These are phyloP conservation scores for Mamestra brassicae DNA, from an alignment of 2,888 invertebrate genomes.

Conservation along the genomic window DNA sequence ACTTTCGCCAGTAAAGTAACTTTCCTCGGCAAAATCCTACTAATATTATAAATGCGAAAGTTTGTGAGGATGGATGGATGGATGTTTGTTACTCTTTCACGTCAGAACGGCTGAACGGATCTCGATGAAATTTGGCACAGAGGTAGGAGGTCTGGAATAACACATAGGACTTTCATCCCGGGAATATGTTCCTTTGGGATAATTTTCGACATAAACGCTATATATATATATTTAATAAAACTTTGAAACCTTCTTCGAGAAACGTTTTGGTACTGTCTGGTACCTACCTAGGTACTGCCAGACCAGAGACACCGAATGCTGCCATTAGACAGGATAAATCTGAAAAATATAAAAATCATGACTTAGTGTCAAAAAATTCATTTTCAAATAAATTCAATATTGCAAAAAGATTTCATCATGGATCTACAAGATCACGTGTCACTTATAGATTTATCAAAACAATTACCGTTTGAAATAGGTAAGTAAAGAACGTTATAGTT, in stretches of 20 bases:
- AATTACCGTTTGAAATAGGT: conserved; percentile 86
- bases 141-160: too few relatives aligned
- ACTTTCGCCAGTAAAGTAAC: too few relatives aligned
- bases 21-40: too few relatives aligned
- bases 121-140: too few relatives aligned
- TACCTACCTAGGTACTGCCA: background rate
- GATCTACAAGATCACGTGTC: conserved; percentile 74
- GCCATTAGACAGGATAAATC: conserved; percentile 14
- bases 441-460: conserved; percentile 83
- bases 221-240: background rate
- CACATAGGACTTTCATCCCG: too few relatives aligned
- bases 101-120: too few relatives aligned
- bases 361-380: conserved; percentile 39
- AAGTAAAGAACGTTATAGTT: conserved; percentile 54
- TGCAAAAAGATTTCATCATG: conserved; percentile 66
- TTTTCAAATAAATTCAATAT: conserved; percentile 29
- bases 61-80: too few relatives aligned
- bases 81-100: too few relatives aligned
- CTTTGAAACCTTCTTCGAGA: background rate
- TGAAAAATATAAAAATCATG: conserved; percentile 46
- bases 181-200: too few relatives aligned
- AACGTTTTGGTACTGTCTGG: conserved; percentile 7
- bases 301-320: background rate
- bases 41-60: too few relatives aligned
- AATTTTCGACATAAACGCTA: too few relatives aligned